These are phyloP conservation scores for Bruchidius siliquastri DNA, from an alignment of 2,888 invertebrate species.

Conservation along the genomic window DNA sequence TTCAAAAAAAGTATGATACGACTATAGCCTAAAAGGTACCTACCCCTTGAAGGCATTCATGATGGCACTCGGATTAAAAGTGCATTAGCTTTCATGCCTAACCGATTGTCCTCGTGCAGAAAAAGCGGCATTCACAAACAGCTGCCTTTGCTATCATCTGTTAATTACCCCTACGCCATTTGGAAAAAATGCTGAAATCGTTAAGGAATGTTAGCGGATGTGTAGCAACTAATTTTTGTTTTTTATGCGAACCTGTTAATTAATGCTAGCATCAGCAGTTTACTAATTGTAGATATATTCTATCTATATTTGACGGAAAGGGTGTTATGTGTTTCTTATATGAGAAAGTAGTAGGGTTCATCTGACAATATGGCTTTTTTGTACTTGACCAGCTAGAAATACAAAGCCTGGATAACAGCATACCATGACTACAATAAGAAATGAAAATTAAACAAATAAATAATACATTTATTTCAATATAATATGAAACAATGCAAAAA, in stretches of 20 bases:
- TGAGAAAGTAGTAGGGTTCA: too few relatives aligned
- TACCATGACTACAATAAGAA: too few relatives aligned
- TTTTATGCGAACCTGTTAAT: not conserved
- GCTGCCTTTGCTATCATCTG: not conserved
- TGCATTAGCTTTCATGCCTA: not conserved
- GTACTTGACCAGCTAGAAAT: too few relatives aligned
- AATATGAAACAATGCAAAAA: too few relatives aligned
- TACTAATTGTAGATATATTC: too few relatives aligned
- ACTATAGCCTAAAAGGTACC: not conserved
- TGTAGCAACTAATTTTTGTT: not conserved
- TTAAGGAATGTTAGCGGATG: not conserved
- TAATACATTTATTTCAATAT: too few relatives aligned
- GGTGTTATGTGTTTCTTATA: too few relatives aligned
- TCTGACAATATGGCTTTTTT: too few relatives aligned
- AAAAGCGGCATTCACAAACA: not conserved
- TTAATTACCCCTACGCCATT: not conserved
- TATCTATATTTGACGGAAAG: too few relatives aligned
- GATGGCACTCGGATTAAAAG: not conserved
- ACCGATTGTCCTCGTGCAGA: not conserved
- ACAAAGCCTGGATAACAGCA: too few relatives aligned
- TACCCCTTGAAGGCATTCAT: not conserved
- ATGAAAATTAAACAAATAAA: too few relatives aligned
- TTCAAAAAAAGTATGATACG: not conserved
- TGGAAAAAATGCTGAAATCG: not conserved
- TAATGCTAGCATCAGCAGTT: not conserved